A percentile compares a stretch with the other conserved stretches of the same genome.
Conservation (phyloP, 2,888 invertebrate species). For the Sphaerophoria taeniata region DNA sequence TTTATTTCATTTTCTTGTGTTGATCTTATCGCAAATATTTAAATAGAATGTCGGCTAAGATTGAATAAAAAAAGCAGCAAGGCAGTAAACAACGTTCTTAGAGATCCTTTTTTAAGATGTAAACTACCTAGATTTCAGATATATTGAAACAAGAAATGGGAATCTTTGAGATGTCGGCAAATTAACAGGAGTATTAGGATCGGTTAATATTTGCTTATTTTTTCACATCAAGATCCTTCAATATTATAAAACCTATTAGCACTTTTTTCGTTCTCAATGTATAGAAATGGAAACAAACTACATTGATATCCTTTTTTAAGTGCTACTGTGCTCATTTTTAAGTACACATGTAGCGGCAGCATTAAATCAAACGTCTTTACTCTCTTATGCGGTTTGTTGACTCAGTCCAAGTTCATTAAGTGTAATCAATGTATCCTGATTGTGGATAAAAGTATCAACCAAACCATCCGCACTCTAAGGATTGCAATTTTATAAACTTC, state of each 20-base stretch:
- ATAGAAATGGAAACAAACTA: neutral
- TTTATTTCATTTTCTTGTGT: neutral
- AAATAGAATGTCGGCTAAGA: constrained; percentile 44
- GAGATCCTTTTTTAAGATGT: constrained; percentile 31
- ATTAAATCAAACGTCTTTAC: neutral
- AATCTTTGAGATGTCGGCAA: constrained; percentile 23
- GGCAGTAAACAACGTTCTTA: neutral
- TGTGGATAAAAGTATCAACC: constrained; percentile 21
- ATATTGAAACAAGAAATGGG: neutral
- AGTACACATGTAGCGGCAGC: too few species aligned
- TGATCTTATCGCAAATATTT: constrained; percentile 58
- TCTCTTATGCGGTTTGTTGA: constrained; percentile 1
- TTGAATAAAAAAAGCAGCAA: neutral
- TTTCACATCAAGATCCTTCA: constrained; percentile 3
- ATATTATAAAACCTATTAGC: neutral
- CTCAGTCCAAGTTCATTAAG: constrained; percentile 14
- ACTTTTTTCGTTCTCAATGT: neutral
- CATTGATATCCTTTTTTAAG: neutral
- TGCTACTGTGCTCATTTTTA: neutral
- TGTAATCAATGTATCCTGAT: constrained; percentile 19
- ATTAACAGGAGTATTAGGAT: constrained; percentile 51
- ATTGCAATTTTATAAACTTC: constrained; percentile 33
- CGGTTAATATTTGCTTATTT: constrained; percentile 56
- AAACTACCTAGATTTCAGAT: constrained; percentile 7
- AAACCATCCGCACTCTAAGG: constrained; percentile 4